Conservation (phyloP, 37 sponge, comb jelly and placozoan species). For the Agelas oroides region DNA sequence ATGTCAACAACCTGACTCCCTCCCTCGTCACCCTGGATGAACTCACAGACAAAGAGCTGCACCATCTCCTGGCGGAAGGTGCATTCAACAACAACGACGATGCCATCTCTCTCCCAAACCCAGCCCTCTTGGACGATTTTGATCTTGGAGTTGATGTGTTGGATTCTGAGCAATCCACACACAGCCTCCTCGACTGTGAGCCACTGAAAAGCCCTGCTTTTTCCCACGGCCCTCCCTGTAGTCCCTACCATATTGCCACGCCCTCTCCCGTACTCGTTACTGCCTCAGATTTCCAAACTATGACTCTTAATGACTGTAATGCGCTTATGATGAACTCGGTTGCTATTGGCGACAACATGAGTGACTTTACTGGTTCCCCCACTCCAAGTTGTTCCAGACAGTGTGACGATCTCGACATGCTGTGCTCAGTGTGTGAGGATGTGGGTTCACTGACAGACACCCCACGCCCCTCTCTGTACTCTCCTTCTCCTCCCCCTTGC, state of each 20-base stretch:
- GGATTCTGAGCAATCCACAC: slow-evolving; percentile 14
- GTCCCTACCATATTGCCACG: slow-evolving; percentile 12
- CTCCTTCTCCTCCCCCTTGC: neutral
- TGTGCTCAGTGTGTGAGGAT: neutral
- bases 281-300: neutral
- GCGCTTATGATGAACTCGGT: neutral
- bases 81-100: neutral
- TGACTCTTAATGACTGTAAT: neutral
- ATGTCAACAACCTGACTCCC: neutral
- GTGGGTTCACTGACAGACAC: neutral
- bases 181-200: slow-evolving; percentile 1
- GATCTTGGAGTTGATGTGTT: slow-evolving; percentile 66
- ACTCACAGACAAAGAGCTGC: slow-evolving; percentile 5
- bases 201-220: neutral
- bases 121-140: slow-evolving; percentile 34
- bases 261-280: neutral
- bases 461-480: neutral
- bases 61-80: neutral
- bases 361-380: no score
- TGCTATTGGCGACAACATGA: neutral
- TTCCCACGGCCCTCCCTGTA: neutral
- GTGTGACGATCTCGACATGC: neutral
- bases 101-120: neutral
- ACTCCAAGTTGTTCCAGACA: neutral
- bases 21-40: slow-evolving; percentile 1